Percentiles rank a stretch among this genome's conserved stretches.
Conservation (phyloP, 2,797 vertebrate genomes). For the Borostomias antarcticus region DNA sequence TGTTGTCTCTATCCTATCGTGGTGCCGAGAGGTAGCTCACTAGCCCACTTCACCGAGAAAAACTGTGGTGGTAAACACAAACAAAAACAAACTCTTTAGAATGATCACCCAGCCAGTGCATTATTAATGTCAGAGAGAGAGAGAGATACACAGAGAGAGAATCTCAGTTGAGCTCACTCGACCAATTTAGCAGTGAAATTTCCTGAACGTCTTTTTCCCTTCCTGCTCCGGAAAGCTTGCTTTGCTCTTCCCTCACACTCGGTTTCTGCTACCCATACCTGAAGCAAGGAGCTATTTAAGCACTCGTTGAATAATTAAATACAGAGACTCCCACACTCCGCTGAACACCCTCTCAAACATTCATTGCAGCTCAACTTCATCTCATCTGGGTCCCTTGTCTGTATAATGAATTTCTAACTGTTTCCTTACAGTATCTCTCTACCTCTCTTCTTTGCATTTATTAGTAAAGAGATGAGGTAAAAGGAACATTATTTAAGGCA, state of each 20-base stretch:
- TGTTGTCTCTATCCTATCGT: no score
- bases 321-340: conserved; percentile 40
- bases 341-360: conserved; percentile 52
- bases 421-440: not conserved
- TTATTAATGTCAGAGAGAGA: conserved; percentile 64
- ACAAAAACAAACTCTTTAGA: conserved; percentile 64
- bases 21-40: no score
- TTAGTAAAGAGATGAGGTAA: conserved; percentile 1
- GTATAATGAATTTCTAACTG: conserved; percentile 2
- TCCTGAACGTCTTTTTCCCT: conserved; percentile 18
- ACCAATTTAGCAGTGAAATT: conserved; percentile 53
- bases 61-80: conserved; percentile 8
- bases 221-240: conserved; percentile 12
- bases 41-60: not conserved
- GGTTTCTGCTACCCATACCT: conserved; percentile 50
- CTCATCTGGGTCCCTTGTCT: conserved; percentile 15
- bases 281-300: conserved; percentile 61
- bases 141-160: conserved; percentile 8
- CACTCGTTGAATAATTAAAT: conserved; percentile 63
- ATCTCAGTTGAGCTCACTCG: conserved; percentile 54
- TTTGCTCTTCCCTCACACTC: not conserved
- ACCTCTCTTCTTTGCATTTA: not conserved
- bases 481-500: not conserved
- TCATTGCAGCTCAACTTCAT: conserved; percentile 53
- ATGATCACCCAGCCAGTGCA: conserved; percentile 60